phyloP scores from a whole-genome alignment of 2,797 vertebrate genomes.

The Sebastes iracundus region DNA sequence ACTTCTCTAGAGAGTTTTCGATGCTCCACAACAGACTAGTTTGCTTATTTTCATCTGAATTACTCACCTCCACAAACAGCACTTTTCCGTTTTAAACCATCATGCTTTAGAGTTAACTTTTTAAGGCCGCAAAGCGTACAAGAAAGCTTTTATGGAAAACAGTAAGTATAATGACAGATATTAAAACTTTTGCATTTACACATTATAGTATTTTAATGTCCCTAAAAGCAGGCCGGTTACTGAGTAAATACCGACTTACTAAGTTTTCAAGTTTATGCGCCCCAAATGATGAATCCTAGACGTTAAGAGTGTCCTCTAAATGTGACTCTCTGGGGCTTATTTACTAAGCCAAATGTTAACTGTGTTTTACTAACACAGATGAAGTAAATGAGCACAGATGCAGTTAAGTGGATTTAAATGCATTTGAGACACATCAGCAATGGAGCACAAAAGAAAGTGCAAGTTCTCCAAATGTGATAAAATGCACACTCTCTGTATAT shows the following conservation, averaged over 20 bases:
- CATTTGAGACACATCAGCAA: constrained; percentile 22
- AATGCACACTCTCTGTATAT: background rate
- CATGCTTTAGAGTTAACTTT: background rate
- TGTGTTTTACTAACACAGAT: constrained; percentile 28
- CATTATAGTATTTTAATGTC: constrained; percentile 18
- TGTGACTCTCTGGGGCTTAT: constrained; percentile 22
- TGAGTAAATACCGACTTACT: constrained; percentile 20
- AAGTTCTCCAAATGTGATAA: background rate
- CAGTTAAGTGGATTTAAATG: constrained; percentile 48
- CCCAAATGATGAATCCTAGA: background rate
- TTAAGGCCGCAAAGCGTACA: background rate
- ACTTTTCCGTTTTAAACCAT: background rate
- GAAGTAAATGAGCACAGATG: constrained; percentile 39
- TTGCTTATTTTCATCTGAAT: background rate
- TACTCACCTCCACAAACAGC: background rate
- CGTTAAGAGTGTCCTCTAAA: constrained; percentile 12
- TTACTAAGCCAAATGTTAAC: constrained; percentile 29
- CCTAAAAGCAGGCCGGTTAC: background rate
- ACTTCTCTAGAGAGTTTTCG: background rate
- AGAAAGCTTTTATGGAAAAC: constrained; percentile 22
- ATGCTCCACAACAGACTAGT: background rate
- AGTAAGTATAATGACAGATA: background rate
- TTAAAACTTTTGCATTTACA: constrained; percentile 16
- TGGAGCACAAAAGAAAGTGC: constrained; percentile 5
- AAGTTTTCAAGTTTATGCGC: background rate